phyloP scores from a whole-genome alignment of 2,888 invertebrate genomes.

The Caenorhabditis sp. region DNA sequence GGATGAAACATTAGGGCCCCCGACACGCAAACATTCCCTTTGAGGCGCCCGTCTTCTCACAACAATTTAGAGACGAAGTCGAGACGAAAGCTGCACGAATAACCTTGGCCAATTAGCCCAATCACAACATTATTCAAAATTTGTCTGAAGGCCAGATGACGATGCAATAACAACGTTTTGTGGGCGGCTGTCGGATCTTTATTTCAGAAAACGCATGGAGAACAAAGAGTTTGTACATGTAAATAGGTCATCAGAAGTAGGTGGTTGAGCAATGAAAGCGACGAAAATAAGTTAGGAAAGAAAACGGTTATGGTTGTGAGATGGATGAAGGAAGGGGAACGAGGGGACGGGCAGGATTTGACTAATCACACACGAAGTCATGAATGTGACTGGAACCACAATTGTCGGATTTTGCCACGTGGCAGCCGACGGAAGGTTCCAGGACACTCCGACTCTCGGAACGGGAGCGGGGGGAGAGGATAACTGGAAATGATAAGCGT shows the following conservation, averaged over 20 bases:
- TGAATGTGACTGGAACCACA: slow-evolving; percentile 43
- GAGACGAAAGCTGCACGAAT: too few relatives aligned
- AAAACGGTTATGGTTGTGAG: not conserved
- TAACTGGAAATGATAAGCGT: not conserved
- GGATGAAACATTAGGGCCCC: slow-evolving; percentile 16
- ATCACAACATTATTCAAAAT: not conserved
- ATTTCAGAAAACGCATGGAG: slow-evolving; percentile 10
- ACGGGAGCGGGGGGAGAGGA: not conserved
- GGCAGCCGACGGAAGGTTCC: slow-evolving; percentile 29
- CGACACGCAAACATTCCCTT: slow-evolving; percentile 33
- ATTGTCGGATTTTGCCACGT: not conserved
- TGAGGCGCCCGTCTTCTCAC: too few relatives aligned
- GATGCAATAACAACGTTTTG: not conserved
- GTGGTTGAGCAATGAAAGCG: slow-evolving; percentile 13
- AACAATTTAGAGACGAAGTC: too few relatives aligned
- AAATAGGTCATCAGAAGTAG: slow-evolving; percentile 22
- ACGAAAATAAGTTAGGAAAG: slow-evolving; percentile 23
- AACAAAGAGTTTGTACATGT: slow-evolving; percentile 24
- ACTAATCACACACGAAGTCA: slow-evolving; percentile 57
- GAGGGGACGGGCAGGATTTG: slow-evolving; percentile 44
- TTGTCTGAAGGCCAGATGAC: not conserved
- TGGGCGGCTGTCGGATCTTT: slow-evolving; percentile 20
- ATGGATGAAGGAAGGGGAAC: slow-evolving; percentile 1
- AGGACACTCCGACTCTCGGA: slow-evolving; percentile 52
- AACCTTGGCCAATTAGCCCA: too few relatives aligned